phyloP scores from a whole-genome alignment of 2,797 vertebrate genomes.

The Periparus ater region DNA sequence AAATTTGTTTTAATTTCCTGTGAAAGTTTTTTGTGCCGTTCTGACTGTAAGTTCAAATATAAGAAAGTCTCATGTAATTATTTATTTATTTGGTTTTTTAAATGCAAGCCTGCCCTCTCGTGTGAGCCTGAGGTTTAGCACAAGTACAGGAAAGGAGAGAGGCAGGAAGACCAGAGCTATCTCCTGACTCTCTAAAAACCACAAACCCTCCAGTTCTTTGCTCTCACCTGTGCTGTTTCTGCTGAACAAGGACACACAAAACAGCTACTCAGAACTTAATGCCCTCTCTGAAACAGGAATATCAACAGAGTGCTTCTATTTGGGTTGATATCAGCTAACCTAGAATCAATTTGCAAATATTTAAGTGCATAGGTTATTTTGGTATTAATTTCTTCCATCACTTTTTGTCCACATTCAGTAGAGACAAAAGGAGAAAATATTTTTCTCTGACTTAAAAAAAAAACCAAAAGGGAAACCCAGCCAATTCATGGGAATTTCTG shows the following conservation, averaged over 20 bases:
- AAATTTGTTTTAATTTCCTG: not conserved
- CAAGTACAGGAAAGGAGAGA: not conserved
- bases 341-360: not conserved
- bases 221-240: not conserved
- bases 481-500: not conserved
- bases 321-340: not conserved
- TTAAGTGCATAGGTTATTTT: not conserved
- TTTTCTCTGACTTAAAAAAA: not conserved
- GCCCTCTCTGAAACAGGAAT: not conserved
- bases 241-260: not conserved
- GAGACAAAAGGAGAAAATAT: not conserved
- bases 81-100: not conserved
- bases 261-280: not conserved
- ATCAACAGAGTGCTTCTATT: not conserved
- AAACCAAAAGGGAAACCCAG: not conserved
- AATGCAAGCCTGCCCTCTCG: slow-evolving; percentile 70
- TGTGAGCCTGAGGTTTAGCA: not conserved
- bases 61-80: not conserved
- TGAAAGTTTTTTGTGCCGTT: not conserved
- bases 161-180: not conserved
- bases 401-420: not conserved
- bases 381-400: not conserved
- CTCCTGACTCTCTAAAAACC: not conserved
- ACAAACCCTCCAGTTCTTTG: not conserved
- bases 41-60: not conserved